Conservation (phyloP, 2,797 vertebrate species). For the Sebastes matsubarae region DNA sequence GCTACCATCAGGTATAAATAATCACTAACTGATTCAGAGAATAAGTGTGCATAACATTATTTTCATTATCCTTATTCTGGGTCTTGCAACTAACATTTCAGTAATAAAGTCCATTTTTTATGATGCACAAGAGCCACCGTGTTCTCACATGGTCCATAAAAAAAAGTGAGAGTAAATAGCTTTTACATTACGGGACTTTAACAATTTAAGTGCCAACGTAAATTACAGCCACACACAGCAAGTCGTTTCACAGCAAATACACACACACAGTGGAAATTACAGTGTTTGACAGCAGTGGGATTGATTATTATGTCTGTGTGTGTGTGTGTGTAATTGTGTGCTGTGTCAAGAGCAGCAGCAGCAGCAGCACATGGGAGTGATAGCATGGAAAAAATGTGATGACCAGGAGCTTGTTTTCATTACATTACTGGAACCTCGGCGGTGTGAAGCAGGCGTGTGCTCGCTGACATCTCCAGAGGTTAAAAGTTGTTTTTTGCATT, state of each 20-base stretch:
- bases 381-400: constrained; percentile 67
- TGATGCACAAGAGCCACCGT: constrained; percentile 52
- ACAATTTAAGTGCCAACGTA: constrained; percentile 41
- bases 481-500: constrained; percentile 46
- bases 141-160: constrained; percentile 64
- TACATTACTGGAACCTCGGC: constrained; percentile 48
- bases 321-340: constrained; percentile 52
- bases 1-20: constrained; percentile 26
- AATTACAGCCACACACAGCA: constrained; percentile 56
- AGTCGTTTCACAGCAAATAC: constrained; percentile 36
- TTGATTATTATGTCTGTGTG: constrained; percentile 64
- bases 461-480: constrained; percentile 51
- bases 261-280: constrained; percentile 36
- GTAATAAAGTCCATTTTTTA: constrained; percentile 67
- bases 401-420: constrained; percentile 68
- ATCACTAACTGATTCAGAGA: constrained; percentile 28
- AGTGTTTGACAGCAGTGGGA: constrained; percentile 64
- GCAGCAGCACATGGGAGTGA: constrained; percentile 56
- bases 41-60: constrained; percentile 37
- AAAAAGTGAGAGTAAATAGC: constrained; percentile 67
- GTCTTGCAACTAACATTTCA: constrained; percentile 44
- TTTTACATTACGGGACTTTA: constrained; percentile 59
- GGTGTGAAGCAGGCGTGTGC: constrained; percentile 52
- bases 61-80: constrained; percentile 42
- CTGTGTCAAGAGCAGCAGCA: constrained; percentile 48